These are phyloP conservation scores for Creontiades dilutus DNA, from an alignment of 2,888 invertebrate genomes.

Conservation along the genomic window DNA sequence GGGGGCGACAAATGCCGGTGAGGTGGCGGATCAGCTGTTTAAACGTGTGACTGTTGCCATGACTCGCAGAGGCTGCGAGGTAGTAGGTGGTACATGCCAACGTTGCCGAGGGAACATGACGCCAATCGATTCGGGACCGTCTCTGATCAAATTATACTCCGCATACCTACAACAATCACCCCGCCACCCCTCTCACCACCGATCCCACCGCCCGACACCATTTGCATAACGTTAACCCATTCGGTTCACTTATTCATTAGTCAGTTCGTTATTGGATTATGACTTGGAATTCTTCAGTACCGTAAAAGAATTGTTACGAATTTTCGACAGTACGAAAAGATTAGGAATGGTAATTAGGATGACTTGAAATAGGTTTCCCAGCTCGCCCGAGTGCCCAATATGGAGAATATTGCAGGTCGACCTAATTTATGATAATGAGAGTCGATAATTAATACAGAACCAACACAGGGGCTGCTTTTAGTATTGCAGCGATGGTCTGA, in stretches of 20 bases:
- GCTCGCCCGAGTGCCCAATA: neutral
- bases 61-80: conserved; percentile 9
- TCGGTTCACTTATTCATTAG: conserved; percentile 38
- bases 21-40: conserved; percentile 41
- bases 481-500: too few relatives aligned
- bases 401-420: neutral
- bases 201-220: neutral
- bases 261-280: conserved; percentile 1
- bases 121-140: conserved; percentile 41
- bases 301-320: neutral
- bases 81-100: conserved; percentile 4
- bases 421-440: too few relatives aligned
- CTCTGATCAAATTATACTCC: conserved; percentile 55
- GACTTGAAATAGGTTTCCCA: too few relatives aligned
- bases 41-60: conserved; percentile 18
- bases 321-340: neutral
- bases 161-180: conserved; percentile 40
- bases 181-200: neutral
- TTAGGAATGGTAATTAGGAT: neutral
- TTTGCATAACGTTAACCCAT: conserved; percentile 42
- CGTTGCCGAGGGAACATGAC: conserved; percentile 32
- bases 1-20: neutral
- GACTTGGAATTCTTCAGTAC: neutral
- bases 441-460: too few relatives aligned
- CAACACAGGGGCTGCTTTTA: too few relatives aligned